Evolutionary conservation across 2,797 vertebrate species (phyloP), one percentile per base, ranked within the genome.

Genomic region (Leucoraja ocellata): DNA sequence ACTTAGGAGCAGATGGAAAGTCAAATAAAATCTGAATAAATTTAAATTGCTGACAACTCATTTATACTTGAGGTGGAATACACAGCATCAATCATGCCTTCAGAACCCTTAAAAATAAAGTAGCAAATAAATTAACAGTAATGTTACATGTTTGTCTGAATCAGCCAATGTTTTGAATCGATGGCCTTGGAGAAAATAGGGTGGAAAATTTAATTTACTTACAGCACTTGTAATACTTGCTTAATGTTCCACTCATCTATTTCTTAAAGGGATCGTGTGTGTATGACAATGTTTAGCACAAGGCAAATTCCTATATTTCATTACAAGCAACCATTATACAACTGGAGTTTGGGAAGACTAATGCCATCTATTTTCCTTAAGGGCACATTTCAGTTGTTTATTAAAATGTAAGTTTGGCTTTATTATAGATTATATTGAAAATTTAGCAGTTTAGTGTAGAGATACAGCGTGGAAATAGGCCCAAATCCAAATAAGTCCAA

Each of bases 71-170:
- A 92, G 71, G 71, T 92, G 36, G 39, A 92, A 54, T 74, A 74
- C 36, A 92, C 25, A 92, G 90, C 39, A 92, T 91, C 46, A 92
- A 92, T 92, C 90, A 76, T 92, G 36, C 13, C 90, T 39, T 74
- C 90, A 76, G 8, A 74, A 39, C 68, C 90, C 71, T 92, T 74
- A 92, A 92, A 91, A 54, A 74, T 92, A 73, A 92, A 73, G 90
- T 54, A 74, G 39, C 90, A 92, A 39, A 76, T 92, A 92, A 92
- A 92, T 92, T 92, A 92, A 92, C 90, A 92, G 90, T 73, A 91
- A 73, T 92, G 71, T 92, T n/a, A 46, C 25, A 54, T 74, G 73
- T 73, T 92, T 54, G 90, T 76, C 63, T 88, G 65, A 76, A 92
- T 92, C 73, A 73, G 65, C 46, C 90, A 74, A 74, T 73, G 71